A percentile compares a stretch with the other conserved stretches of the same genome.
Conservation (phyloP, 2,797 vertebrate genomes). For the Hybognathus amarus region DNA sequence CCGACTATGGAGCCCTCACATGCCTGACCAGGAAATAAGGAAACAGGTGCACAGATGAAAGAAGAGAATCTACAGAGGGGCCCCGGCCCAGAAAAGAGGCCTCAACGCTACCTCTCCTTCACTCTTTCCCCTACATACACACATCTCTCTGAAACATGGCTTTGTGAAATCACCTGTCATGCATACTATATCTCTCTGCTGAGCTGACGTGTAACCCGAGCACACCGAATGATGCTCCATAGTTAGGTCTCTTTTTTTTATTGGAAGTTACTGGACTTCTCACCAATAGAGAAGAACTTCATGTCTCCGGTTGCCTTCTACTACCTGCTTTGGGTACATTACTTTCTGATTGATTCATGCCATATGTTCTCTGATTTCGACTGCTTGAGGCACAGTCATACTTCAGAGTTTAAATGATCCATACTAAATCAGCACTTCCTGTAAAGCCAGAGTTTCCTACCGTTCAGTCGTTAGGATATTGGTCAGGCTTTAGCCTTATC, state of each 20-base stretch:
- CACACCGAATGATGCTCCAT: conserved; percentile 39
- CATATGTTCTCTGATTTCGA: conserved; percentile 28
- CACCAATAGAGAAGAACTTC: conserved; percentile 41
- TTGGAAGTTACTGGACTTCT: conserved; percentile 45
- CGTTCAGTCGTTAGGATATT: not conserved
- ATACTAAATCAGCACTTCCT: conserved; percentile 20
- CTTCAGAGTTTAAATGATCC: conserved; percentile 24
- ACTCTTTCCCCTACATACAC: not conserved
- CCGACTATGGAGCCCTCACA: conserved; percentile 49
- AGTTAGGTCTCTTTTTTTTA: conserved; percentile 39
- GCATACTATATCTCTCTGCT: conserved; percentile 48
- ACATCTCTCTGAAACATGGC: conserved; percentile 35
- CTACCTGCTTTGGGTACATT: conserved; percentile 14
- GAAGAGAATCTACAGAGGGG: conserved; percentile 56
- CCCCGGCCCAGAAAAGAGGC: conserved; percentile 50
- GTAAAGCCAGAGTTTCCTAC: conserved; percentile 3
- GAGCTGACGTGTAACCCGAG: conserved; percentile 55
- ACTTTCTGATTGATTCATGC: conserved; percentile 21
- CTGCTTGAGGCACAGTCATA: conserved; percentile 10
- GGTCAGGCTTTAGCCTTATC: conserved; percentile 2
- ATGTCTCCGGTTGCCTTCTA: conserved; percentile 42
- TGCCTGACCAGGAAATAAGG: conserved; percentile 62
- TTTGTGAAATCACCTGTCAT: conserved; percentile 59
- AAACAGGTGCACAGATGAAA: conserved; percentile 68
- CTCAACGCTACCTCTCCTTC: conserved; percentile 30